These are phyloP conservation scores for Ochropacha duplaris DNA, from an alignment of 2,888 invertebrate genomes.

Conservation along the genomic window DNA sequence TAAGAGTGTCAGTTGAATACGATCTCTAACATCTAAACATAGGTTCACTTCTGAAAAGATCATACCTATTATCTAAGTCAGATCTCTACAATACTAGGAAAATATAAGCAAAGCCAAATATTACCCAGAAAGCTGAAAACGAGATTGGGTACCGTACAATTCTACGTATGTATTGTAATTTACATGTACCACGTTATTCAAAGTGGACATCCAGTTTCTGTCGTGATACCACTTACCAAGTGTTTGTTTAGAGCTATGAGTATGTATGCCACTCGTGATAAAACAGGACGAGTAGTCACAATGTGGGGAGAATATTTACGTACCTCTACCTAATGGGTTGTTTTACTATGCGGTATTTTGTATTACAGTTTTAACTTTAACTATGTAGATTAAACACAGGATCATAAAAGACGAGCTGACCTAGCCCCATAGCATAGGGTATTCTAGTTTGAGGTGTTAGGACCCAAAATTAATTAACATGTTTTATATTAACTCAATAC, in stretches of 20 bases:
- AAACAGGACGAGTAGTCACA: neutral
- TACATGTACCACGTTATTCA: constrained; percentile 1
- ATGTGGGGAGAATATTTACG: neutral
- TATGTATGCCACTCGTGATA: neutral
- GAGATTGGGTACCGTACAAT: neutral
- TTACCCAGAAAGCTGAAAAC: neutral
- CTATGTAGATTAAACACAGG: too few species aligned
- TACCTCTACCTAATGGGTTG: neutral
- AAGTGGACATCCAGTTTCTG: constrained; percentile 6
- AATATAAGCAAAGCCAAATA: neutral
- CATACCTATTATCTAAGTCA: too few species aligned
- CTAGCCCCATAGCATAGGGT: too few species aligned
- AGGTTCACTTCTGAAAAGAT: neutral
- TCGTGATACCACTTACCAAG: constrained; percentile 8
- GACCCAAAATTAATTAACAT: too few species aligned
- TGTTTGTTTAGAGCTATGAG: constrained; percentile 8
- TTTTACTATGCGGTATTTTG: neutral
- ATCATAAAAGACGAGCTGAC: too few species aligned
- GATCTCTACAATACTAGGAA: neutral
- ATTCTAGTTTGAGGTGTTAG: too few species aligned
- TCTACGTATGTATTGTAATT: neutral
- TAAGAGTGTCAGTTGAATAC: neutral
- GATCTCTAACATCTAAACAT: neutral
- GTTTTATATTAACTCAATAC: too few species aligned
- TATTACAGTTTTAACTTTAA: too few species aligned